These are phyloP conservation scores for Bathynomus jamesi DNA, from an alignment of 1,140 invertebrate species.

Conservation along the genomic window DNA sequence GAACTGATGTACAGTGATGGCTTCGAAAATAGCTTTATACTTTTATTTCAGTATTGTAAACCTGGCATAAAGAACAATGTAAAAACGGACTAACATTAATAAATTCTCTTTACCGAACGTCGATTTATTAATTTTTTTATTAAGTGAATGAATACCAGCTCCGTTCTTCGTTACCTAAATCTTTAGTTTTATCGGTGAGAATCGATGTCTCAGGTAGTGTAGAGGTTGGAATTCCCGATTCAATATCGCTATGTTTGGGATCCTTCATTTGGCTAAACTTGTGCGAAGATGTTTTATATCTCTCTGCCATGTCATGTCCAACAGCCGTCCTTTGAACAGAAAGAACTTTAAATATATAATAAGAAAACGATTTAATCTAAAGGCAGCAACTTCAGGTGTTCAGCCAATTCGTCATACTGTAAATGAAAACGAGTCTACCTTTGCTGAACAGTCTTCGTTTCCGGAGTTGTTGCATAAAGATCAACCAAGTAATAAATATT, in stretches of 20 bases:
- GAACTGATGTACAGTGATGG: too few relatives aligned
- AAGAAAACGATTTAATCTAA: slow-evolving; percentile 31
- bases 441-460: slow-evolving; percentile 72
- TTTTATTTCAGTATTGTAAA: too few relatives aligned
- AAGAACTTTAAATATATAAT: slow-evolving; percentile 43
- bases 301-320: slow-evolving; percentile 48
- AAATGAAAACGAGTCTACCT: slow-evolving; percentile 14
- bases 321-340: slow-evolving; percentile 45
- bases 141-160: too few relatives aligned
- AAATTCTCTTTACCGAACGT: too few relatives aligned
- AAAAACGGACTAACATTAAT: too few relatives aligned
- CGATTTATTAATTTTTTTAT: too few relatives aligned
- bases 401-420: too few relatives aligned
- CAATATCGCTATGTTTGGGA: slow-evolving; percentile 44
- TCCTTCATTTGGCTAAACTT: slow-evolving; percentile 46
- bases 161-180: too few relatives aligned
- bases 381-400: too few relatives aligned
- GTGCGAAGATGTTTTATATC: slow-evolving; percentile 48
- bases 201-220: slow-evolving; percentile 33
- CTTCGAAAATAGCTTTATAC: too few relatives aligned
- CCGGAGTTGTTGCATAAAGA: slow-evolving; percentile 86
- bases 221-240: slow-evolving; percentile 40
- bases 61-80: too few relatives aligned
- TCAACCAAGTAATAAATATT: slow-evolving; percentile 87
- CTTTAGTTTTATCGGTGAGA: slow-evolving; percentile 37